phyloP scores from a whole-genome alignment of 2,888 invertebrate species.

The Tridacna gigas region DNA sequence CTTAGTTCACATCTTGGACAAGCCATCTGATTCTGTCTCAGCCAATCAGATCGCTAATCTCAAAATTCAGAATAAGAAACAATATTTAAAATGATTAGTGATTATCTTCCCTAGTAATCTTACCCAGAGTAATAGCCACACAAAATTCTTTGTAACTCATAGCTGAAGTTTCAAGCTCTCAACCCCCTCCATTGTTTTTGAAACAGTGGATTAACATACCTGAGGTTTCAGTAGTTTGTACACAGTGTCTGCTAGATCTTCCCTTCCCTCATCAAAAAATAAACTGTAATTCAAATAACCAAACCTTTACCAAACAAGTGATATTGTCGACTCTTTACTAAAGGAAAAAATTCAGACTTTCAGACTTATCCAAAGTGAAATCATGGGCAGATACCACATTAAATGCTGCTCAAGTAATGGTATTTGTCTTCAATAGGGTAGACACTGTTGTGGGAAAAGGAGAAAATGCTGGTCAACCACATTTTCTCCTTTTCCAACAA shows the following conservation, averaged over 20 bases:
- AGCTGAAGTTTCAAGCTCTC: neutral
- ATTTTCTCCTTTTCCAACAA: neutral
- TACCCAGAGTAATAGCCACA: no score
- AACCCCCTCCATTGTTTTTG: neutral
- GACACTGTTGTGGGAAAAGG: neutral
- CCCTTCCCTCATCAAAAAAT: slow-evolving; percentile 82
- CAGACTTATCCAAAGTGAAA: neutral
- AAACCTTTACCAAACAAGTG: no score
- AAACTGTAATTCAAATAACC: slow-evolving; percentile 70
- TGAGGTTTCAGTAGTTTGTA: slow-evolving; percentile 74
- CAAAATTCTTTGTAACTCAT: no score
- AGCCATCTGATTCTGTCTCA: no score
- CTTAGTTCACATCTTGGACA: no score
- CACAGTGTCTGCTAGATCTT: slow-evolving; percentile 74
- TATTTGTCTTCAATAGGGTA: neutral
- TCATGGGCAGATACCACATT: neutral
- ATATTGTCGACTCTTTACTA: no score
- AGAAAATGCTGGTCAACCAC: neutral
- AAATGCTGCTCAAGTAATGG: neutral
- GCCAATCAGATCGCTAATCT: no score
- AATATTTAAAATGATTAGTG: no score
- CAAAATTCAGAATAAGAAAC: no score
- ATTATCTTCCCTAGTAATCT: no score
- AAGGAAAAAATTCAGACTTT: no score
- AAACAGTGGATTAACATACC: slow-evolving; percentile 53